Evolutionary conservation across 1,140 invertebrate species (phyloP), one percentile per base, ranked within the genome.

Genomic region (Penaeus japonicus): DNA sequence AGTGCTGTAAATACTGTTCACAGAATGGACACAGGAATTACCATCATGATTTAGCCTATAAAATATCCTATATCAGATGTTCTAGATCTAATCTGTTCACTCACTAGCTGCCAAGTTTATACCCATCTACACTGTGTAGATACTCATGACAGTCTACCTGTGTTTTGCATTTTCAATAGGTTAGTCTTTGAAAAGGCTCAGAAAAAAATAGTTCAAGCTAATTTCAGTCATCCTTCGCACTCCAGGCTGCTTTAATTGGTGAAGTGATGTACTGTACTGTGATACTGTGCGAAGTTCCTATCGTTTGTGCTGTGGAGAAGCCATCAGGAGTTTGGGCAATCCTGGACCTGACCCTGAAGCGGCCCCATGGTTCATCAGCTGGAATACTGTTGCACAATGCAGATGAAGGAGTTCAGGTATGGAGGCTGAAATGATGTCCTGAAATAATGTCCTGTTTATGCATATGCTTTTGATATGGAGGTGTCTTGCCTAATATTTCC

Each of bases 341-440:
- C 12, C 91, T 91, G 35, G 92, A 93, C 54, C 55, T 92, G n/a
- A 91, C 92, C 65, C 89, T 93, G 53, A 89, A 86, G 80, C 92
- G 91, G 81, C 89, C 85, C n/a, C 77, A 88, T 39, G 87, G 90
- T 53, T 90, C 91, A 27, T 91, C 91, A 53, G 89, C 92, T 80
- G 92, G 92, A n/a, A 89, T 93, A n/a, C 73, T 90, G n/a, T 65
- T 90, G 22, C 47, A 75, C 18, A 86, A 90, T 90, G 30, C 89
- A 30, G 89, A 90, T 70, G 89, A 90, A 35, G 81, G 84, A 57
- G 84, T 59, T 10, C 89, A 87, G 73, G 89, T 90, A 70, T 30
- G 32, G 47, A 47, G 47, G 24, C 27, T 73, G 32, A 73, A 35
- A 73, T n/a, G 15, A 10, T 73, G 10, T 35, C 20, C 39, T 73